A percentile compares a stretch with the other conserved stretches of the same genome.
These are phyloP conservation scores for Cryptocephalus primarius DNA, from an alignment of 2,888 invertebrate genomes.

Conservation along the genomic window DNA sequence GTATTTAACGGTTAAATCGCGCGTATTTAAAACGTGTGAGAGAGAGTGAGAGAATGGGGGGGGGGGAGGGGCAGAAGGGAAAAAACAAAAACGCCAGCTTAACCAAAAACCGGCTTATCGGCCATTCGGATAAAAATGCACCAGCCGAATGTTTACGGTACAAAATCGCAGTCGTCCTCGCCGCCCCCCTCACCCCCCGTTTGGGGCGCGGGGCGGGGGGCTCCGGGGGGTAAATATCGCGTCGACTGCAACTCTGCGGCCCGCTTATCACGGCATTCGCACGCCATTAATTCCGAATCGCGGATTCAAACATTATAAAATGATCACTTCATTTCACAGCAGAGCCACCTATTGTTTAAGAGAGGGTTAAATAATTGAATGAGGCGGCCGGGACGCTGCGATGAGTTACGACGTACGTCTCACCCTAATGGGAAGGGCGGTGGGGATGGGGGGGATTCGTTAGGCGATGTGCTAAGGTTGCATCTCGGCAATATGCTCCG, in stretches of 20 bases:
- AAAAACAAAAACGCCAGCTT: conserved; percentile 8
- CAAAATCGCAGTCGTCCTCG: conserved; percentile 2
- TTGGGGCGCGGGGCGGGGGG: conserved; percentile 4
- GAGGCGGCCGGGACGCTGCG: conserved; percentile 16
- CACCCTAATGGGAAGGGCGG: not conserved
- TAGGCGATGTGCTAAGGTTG: conserved; percentile 6
- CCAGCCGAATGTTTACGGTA: conserved; percentile 30
- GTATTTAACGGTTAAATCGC: too few relatives aligned
- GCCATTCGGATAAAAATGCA: conserved; percentile 28
- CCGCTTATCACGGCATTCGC: conserved; percentile 38
- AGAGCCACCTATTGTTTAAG: conserved; percentile 40
- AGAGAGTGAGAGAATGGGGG: too few relatives aligned
- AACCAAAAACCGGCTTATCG: conserved; percentile 11
- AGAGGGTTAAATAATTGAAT: conserved; percentile 43
- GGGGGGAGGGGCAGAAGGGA: too few relatives aligned
- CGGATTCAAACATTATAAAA: conserved; percentile 41
- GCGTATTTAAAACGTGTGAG: too few relatives aligned
- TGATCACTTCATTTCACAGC: conserved; percentile 40
- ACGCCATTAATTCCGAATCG: conserved; percentile 39
- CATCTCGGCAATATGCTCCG: too few relatives aligned
- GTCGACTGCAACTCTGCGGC: conserved; percentile 22
- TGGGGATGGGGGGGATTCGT: conserved; percentile 9
- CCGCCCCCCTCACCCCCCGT: not conserved
- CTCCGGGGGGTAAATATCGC: conserved; percentile 10
- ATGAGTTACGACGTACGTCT: conserved; percentile 11